phyloP scores from a whole-genome alignment of 2,113 vertebrate genomes.

The Colossoma macropomum region DNA sequence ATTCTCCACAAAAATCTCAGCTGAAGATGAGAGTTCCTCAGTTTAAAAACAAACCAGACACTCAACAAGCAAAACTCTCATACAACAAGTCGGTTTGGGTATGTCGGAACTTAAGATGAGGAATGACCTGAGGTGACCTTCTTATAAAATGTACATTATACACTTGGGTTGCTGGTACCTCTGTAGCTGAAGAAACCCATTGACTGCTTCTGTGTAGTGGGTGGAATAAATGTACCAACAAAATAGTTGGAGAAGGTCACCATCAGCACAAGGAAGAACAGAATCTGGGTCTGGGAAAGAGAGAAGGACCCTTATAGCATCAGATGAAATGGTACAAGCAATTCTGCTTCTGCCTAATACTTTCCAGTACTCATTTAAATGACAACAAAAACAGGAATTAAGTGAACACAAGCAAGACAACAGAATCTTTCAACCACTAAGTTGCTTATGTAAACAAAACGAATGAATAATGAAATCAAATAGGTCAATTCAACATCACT shows the following conservation, averaged over 20 bases:
- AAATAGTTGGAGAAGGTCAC: constrained; percentile 77
- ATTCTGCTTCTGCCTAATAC: not conserved
- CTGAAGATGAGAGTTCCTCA: constrained; percentile 51
- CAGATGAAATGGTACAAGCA: not conserved
- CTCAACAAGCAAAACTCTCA: no score
- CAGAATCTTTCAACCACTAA: no score
- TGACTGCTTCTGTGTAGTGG: constrained; percentile 63
- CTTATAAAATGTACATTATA: not conserved
- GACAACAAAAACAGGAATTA: no score
- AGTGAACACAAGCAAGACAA: no score
- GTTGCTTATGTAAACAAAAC: no score
- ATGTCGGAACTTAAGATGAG: no score
- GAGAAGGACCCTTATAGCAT: not conserved
- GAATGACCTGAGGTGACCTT: not conserved
- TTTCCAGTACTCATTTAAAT: no score
- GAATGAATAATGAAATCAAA: no score
- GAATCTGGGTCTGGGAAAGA: constrained; percentile 70
- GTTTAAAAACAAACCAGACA: not conserved
- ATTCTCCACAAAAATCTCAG: constrained; percentile 74
- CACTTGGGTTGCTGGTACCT: constrained; percentile 53
- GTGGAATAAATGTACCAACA: constrained; percentile 73
- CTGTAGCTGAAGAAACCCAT: constrained; percentile 77
- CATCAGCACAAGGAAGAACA: constrained; percentile 76
- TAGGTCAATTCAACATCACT: no score
- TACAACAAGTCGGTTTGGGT: no score